phyloP scores from a whole-genome alignment of 2,113 vertebrate genomes.

The Bothrops jararaca region DNA sequence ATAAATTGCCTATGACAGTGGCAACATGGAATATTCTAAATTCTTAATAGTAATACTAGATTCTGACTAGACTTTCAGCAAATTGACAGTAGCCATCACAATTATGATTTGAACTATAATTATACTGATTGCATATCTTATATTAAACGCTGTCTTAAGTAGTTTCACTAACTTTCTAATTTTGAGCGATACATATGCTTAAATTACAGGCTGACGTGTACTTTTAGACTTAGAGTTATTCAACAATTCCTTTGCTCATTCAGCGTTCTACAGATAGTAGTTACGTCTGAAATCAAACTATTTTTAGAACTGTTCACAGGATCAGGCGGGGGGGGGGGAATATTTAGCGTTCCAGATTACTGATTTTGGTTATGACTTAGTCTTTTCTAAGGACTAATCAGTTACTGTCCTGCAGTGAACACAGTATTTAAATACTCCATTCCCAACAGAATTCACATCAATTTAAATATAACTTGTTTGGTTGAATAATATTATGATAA shows the following conservation, averaged over 20 bases:
- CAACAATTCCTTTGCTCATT: not conserved
- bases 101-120: not conserved
- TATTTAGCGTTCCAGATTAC: not conserved
- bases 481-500: not conserved
- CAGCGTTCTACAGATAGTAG: not conserved
- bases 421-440: not conserved
- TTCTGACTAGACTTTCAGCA: not conserved
- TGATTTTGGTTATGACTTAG: not conserved
- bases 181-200: not conserved
- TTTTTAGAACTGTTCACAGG: not conserved
- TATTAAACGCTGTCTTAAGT: not conserved
- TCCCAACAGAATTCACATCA: not conserved
- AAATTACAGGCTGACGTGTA: not conserved
- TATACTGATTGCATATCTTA: not conserved
- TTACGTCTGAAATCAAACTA: not conserved
- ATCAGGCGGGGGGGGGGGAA: not conserved
- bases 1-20: not conserved
- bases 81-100: not conserved
- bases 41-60: not conserved
- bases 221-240: not conserved
- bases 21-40: not conserved
- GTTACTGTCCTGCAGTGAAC: not conserved
- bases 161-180: not conserved
- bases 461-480: not conserved
- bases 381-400: not conserved